phyloP scores from a whole-genome alignment of 2,797 vertebrate species.

The Danio albolineatus region DNA sequence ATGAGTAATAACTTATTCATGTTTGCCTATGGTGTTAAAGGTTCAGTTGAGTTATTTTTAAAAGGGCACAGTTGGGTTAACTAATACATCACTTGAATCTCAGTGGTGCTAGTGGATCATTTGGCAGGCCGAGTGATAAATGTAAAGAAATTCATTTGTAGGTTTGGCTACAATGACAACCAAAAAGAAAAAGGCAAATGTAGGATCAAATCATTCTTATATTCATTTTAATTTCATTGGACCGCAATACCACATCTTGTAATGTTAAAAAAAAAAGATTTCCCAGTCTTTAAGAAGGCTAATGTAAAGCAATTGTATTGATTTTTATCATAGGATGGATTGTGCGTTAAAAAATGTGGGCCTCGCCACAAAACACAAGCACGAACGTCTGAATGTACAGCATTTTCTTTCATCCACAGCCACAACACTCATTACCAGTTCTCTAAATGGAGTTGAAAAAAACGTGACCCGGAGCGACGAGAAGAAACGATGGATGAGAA shows the following conservation, averaged over 20 bases:
- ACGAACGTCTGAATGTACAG: constrained; percentile 54
- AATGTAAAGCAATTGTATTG: constrained; percentile 18
- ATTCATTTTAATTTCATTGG: constrained; percentile 45
- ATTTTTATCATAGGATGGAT: constrained; percentile 35
- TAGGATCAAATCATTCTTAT: constrained; percentile 52
- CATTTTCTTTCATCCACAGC: constrained; percentile 19
- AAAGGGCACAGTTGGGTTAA: constrained; percentile 50
- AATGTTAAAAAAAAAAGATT: constrained; percentile 27
- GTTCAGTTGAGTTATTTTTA: constrained; percentile 48
- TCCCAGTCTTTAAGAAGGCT: not conserved
- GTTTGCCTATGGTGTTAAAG: constrained; percentile 43
- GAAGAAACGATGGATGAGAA: constrained; percentile 44
- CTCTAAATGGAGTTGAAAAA: constrained; percentile 30
- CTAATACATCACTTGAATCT: constrained; percentile 55
- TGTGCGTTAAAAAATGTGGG: constrained; percentile 31
- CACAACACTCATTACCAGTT: not conserved
- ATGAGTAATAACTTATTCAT: constrained; percentile 56
- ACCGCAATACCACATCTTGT: constrained; percentile 30
- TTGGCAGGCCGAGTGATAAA: constrained; percentile 80
- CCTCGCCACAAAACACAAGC: constrained; percentile 25
- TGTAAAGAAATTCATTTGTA: constrained; percentile 59
- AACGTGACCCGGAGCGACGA: constrained; percentile 37
- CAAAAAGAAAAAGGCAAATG: constrained; percentile 60
- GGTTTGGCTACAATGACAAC: constrained; percentile 64
- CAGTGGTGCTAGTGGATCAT: constrained; percentile 71